A percentile compares a stretch with the other conserved stretches of the same genome.
phyloP scores from a whole-genome alignment of 2,797 vertebrate species.

The Muscicapa striata region DNA sequence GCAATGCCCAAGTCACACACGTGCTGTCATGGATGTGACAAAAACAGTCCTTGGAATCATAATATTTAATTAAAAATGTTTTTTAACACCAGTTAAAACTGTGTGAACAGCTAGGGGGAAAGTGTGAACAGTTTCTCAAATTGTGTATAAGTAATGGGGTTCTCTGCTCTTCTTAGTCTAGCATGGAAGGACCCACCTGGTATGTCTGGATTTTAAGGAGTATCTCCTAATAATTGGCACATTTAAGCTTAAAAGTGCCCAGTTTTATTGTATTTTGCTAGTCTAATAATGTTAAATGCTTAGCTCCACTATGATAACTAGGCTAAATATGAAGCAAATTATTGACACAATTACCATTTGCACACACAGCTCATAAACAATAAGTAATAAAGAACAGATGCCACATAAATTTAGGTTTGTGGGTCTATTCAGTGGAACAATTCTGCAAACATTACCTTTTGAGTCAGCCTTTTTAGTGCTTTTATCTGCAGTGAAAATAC shows the following conservation, averaged over 20 bases:
- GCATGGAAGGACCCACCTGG: not conserved
- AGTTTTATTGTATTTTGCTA: not conserved
- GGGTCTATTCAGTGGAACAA: conserved; percentile 37
- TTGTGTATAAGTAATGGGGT: not conserved
- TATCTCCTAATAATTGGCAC: not conserved
- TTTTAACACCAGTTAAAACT: conserved; percentile 34
- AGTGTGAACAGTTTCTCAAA: conserved; percentile 10
- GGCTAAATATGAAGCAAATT: conserved; percentile 28
- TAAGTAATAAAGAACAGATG: conserved; percentile 59
- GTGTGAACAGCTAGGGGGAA: conserved; percentile 4
- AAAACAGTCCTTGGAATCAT: conserved; percentile 26
- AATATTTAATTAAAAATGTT: conserved; percentile 51
- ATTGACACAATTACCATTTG: conserved; percentile 20
- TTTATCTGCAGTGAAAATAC: conserved; percentile 46
- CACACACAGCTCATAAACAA: conserved; percentile 28
- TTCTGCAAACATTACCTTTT: conserved; percentile 43
- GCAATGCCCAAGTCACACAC: not conserved
- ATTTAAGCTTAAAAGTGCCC: not conserved
- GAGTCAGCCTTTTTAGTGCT: not conserved
- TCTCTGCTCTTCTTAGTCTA: not conserved
- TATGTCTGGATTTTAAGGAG: not conserved
- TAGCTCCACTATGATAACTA: not conserved
- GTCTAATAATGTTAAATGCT: not conserved
- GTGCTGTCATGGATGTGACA: rapidly evolving
- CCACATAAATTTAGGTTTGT: not conserved